Percentiles rank a stretch among this genome's conserved stretches.
Conservation (phyloP, 2,888 invertebrate genomes). For the Leucania comma region DNA sequence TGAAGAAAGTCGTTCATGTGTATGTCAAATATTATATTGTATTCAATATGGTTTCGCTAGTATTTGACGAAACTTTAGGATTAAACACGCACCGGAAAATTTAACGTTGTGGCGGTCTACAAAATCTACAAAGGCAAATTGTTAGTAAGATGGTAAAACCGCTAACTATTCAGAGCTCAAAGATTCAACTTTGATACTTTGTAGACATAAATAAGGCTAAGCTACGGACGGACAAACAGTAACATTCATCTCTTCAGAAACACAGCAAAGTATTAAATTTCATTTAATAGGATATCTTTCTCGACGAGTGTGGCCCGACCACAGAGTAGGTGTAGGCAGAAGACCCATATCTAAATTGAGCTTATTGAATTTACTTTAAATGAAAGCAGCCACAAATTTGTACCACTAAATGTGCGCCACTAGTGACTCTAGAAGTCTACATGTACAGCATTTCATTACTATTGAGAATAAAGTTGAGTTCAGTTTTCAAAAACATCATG, state of each 20-base stretch:
- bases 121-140: neutral
- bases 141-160: neutral
- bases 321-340: slow-evolving; percentile 11
- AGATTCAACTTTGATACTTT: neutral
- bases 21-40: neutral
- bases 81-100: no score
- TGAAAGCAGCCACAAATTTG: neutral
- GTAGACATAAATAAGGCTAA: slow-evolving; percentile 7
- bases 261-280: slow-evolving; percentile 53
- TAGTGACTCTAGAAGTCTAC: neutral
- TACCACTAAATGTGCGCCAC: neutral
- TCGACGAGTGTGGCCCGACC: slow-evolving; percentile 35
- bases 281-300: slow-evolving; percentile 52
- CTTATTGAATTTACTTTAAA: neutral
- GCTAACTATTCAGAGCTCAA: slow-evolving; percentile 6
- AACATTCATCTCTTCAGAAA: slow-evolving; percentile 47
- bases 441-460: neutral
- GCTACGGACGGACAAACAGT: slow-evolving; percentile 25
- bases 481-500: neutral
- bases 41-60: neutral
- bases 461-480: neutral
- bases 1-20: neutral
- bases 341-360: slow-evolving; percentile 2
- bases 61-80: neutral
- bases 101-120: no score